Evolutionary conservation across 1,140 invertebrate species (phyloP).

Genomic region (Drosophila takahashii): DNA sequence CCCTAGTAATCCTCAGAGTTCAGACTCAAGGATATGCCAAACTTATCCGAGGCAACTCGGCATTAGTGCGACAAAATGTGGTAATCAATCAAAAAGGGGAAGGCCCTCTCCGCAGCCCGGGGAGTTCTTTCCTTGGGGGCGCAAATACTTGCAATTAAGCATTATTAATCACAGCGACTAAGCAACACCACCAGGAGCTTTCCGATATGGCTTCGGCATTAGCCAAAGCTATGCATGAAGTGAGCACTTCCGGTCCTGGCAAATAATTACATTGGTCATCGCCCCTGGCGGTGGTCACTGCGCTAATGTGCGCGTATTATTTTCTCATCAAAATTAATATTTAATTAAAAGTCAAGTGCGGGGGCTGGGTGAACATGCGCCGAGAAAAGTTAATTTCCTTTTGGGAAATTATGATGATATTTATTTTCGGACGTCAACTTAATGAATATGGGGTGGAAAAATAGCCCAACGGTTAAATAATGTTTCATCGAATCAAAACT

Average conservation of each 20-base stretch:
- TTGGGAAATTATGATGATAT: conserved; percentile 17
- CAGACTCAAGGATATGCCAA: conserved; percentile 65
- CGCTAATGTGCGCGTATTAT: conserved; percentile 70
- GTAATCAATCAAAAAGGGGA: conserved; percentile 73
- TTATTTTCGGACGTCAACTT: neutral
- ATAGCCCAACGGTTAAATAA: neutral
- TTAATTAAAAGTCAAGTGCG: conserved; percentile 71
- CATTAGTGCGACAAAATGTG: conserved; percentile 78
- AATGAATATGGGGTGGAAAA: conserved; percentile 1
- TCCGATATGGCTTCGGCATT: conserved; percentile 18
- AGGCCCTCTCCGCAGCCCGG: conserved; percentile 5
- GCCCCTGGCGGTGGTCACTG: conserved; percentile 34
- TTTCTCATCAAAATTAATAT: conserved; percentile 78
- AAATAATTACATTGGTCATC: conserved; percentile 81
- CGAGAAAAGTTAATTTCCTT: conserved; percentile 23
- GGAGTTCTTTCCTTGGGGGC: conserved; percentile 32
- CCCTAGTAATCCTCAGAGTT: conserved; percentile 56
- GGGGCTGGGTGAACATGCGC: conserved; percentile 21
- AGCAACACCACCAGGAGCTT: conserved; percentile 38
- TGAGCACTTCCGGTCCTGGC: conserved; percentile 62
- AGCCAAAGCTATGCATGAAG: conserved; percentile 37
- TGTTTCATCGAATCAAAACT: neutral
- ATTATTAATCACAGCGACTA: conserved; percentile 81
- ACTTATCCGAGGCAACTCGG: conserved; percentile 52
- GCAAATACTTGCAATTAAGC: conserved; percentile 81